These are phyloP conservation scores for Epizoanthus stellaris DNA, from an alignment of 92 coral and sea anemone genomes.

Conservation along the genomic window DNA sequence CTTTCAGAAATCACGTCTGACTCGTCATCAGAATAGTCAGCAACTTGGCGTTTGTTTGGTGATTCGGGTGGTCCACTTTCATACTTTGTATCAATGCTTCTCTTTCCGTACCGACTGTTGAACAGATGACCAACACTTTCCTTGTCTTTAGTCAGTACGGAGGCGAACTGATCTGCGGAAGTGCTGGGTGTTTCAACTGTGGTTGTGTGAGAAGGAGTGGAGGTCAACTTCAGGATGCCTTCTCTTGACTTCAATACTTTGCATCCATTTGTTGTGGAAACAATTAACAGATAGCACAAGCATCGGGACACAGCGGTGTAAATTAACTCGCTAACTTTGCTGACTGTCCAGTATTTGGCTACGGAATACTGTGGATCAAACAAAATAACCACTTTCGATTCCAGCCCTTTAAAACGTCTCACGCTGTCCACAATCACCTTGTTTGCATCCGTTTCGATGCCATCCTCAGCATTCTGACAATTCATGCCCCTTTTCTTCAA, in stretches of 20 bases:
- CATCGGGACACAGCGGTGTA: slow-evolving; percentile 66
- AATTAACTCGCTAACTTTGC: slow-evolving; percentile 38
- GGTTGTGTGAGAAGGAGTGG: neutral
- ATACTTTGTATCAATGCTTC: neutral
- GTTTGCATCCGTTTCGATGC: neutral
- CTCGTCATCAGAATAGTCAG: slow-evolving; percentile 6
- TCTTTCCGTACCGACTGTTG: neutral
- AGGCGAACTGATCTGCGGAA: neutral
- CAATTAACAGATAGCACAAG: slow-evolving; percentile 52
- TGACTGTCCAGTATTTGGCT: neutral
- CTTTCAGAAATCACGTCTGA: neutral
- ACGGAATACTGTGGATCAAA: slow-evolving; percentile 39
- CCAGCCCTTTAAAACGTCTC: slow-evolving; percentile 68
- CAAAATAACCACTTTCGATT: slow-evolving; percentile 62
- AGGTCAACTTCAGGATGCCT: neutral
- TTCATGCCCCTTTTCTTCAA: neutral
- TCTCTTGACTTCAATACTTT: neutral
- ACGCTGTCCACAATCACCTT: slow-evolving; percentile 51
- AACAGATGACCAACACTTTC: neutral
- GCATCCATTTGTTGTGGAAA: slow-evolving; percentile 46
- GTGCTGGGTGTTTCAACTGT: neutral
- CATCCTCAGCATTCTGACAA: slow-evolving; percentile 31
- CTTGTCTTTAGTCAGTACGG: neutral
- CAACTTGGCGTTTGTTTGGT: neutral
- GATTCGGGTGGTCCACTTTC: slow-evolving; percentile 59